Base-by-base conservation (phyloP, 2,888 invertebrate species). In the Onthophagus sagittarius region DNA sequence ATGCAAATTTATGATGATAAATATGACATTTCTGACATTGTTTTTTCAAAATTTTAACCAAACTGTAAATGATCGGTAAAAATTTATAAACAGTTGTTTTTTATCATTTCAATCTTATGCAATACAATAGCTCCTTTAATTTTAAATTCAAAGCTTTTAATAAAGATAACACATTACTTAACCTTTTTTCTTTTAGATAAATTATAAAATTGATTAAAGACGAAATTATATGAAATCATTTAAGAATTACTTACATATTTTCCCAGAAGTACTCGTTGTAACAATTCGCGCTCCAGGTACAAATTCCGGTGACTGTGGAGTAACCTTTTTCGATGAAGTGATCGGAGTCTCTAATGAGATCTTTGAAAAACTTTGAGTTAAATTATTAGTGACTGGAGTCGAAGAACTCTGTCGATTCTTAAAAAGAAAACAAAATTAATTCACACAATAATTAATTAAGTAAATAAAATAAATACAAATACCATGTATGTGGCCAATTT, bases 401-500 rank as follows among this genome's bases (percentile, higher is more conserved):
- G 79, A 79, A 72, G 80, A 79, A 75, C 77, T 81, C 78, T 82
- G 83, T 63, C 82, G 81, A 76, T 81, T 82, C 82, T 83, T n/a
- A n/a, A n/a, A 77, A 67, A 79, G 15, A 67, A 73, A 64, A 64
- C 15, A 2, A 62, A 13, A 13, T n/a, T 62, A 62, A 74, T 75
- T 77, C n/a, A n/a, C n/a, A n/a, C n/a, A 77, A 76, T 39, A 69
- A 72, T 15, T 70, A 75, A 74, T 64, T 73, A 73, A n/a, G n/a
- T 71, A 65, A 33, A 67, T n/a, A 14, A 53, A 70, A 23, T 23
- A 23, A 23, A 23, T 23, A 23, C 3, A 23, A 84, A 85, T 86
- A 94, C 94, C 94, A 94, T 94, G 84, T 94, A 94, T 76, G 93
- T 94, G 75, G 92, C 93, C 83, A 94, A 87, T 86, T 94, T 94